A percentile compares a stretch with the other conserved stretches of the same genome.
Evolutionary conservation across 1,140 invertebrate genomes (phyloP).

Genomic region (Drepana arcuata): DNA sequence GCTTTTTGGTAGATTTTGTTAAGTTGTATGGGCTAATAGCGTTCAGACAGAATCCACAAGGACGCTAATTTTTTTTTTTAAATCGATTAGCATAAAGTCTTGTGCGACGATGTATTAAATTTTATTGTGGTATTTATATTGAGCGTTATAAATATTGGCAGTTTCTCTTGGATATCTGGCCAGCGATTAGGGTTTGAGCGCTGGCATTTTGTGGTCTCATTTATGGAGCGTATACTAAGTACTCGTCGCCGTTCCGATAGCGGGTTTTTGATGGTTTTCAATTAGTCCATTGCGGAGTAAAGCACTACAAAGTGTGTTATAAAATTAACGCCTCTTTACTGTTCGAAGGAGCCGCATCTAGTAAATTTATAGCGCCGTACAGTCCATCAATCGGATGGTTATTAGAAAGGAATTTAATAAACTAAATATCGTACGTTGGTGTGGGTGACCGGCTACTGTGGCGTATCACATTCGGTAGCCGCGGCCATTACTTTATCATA

Average conservation of each 20-base stretch:
- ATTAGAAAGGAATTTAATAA: constrained; percentile 42
- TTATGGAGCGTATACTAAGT: constrained; percentile 48
- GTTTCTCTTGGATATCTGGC: constrained; percentile 24
- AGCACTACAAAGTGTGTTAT: constrained; percentile 23
- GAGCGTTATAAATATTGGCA: constrained; percentile 38
- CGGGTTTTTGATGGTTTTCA: constrained; percentile 43
- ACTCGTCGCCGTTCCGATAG: constrained; percentile 43
- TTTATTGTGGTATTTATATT: constrained; percentile 43
- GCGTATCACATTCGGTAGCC: constrained; percentile 52
- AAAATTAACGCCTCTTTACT: too few relatives aligned
- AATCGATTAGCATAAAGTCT: constrained; percentile 38
- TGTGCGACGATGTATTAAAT: constrained; percentile 28
- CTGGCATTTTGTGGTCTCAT: constrained; percentile 33
- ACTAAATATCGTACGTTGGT: constrained; percentile 22
- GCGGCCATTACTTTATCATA: constrained; percentile 53
- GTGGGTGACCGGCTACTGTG: constrained; percentile 37
- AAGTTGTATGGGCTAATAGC: too few relatives aligned
- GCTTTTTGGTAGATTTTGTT: too few relatives aligned
- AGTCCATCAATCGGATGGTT: constrained; percentile 28
- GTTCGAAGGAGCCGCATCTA: too few relatives aligned
- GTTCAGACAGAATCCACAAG: constrained; percentile 15
- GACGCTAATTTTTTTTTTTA: constrained; percentile 32
- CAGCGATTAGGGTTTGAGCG: constrained; percentile 32
- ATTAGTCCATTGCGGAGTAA: constrained; percentile 41
- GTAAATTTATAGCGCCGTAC: constrained; percentile 16